Conservation (phyloP, 92 coral and sea anemone genomes). For the Bergia puertoricense region DNA sequence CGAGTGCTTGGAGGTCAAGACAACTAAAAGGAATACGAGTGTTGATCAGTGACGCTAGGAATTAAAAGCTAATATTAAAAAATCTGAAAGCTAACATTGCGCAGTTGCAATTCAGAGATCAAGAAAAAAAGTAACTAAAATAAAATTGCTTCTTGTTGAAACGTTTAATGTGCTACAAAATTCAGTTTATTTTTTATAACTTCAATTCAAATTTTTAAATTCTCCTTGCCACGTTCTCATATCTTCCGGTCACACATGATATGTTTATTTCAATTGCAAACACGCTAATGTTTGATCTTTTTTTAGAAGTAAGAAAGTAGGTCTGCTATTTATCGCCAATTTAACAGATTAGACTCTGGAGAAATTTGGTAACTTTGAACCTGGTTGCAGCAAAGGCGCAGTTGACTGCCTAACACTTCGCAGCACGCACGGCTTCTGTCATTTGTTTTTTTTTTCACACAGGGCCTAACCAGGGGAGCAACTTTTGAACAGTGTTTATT, state of each 20-base stretch:
- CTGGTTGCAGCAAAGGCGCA: neutral
- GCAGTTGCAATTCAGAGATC: neutral
- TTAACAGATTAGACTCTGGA: neutral
- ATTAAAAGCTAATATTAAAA: neutral
- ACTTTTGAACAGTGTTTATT: neutral
- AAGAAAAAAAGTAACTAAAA: neutral
- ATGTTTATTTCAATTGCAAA: neutral
- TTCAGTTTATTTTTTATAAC: neutral
- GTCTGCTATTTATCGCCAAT: neutral
- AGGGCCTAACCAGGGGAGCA: neutral
- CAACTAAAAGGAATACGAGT: constrained; percentile 9
- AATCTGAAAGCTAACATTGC: neutral
- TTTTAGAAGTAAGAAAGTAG: neutral
- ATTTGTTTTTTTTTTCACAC: neutral
- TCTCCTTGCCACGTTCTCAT: neutral
- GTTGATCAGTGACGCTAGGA: neutral
- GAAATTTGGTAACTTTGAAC: neutral
- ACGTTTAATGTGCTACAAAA: neutral
- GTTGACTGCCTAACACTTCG: neutral
- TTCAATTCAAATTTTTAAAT: neutral
- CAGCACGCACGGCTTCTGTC: neutral
- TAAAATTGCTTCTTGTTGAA: neutral
- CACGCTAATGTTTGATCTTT: neutral
- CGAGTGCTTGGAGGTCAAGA: neutral
- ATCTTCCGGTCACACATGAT: constrained; percentile 1